Conservation (phyloP, 2,888 invertebrate species). For the Odontocolon sp. region DNA sequence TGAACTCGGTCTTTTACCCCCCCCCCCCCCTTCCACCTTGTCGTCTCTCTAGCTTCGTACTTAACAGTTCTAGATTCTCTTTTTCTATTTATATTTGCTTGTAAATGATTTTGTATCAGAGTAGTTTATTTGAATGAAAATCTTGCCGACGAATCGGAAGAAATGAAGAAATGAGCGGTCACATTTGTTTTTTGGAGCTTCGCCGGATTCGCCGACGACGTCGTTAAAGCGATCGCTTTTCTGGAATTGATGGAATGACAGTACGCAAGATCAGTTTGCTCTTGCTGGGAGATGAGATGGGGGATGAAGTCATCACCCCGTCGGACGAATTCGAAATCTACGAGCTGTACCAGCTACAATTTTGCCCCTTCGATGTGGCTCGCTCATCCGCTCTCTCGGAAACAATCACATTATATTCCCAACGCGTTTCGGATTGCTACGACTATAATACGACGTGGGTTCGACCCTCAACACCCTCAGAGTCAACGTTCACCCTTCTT, state of each 20-base stretch:
- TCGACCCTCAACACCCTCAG: constrained; percentile 19
- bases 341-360: background rate
- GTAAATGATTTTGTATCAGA: background rate
- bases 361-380: constrained; percentile 48
- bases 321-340: constrained; percentile 46
- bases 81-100: background rate
- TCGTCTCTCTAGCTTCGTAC: too few species aligned
- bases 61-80: too few species aligned
- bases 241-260: constrained; percentile 48
- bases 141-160: constrained; percentile 15
- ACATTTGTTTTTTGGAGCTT: constrained; percentile 58
- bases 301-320: constrained; percentile 76
- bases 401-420: constrained; percentile 80
- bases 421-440: constrained; percentile 54
- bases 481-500: constrained; percentile 52
- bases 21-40: background rate
- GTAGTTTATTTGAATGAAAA: background rate
- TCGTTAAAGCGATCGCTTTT: constrained; percentile 28
- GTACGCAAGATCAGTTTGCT: constrained; percentile 29
- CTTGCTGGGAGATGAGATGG: constrained; percentile 64
- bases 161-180: constrained; percentile 40
- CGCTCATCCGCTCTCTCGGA: constrained; percentile 74
- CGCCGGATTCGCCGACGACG: constrained; percentile 51
- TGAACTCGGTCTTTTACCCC: constrained; percentile 33
- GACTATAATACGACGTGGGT: constrained; percentile 43